Base-by-base conservation (phyloP, 2,113 vertebrate species). In the Nesospiza acunhae region DNA sequence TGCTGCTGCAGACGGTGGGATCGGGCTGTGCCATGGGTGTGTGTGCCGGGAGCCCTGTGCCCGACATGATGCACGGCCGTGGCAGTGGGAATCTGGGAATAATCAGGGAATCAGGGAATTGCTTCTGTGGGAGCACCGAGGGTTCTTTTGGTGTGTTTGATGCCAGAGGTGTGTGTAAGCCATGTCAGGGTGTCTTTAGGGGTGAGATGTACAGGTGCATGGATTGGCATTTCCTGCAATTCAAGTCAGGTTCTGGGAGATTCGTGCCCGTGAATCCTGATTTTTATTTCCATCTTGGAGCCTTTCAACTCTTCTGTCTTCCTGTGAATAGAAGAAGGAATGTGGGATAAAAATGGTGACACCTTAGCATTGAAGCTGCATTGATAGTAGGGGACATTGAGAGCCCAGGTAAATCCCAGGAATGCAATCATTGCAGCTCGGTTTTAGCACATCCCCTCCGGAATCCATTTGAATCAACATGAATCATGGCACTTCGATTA, bases 321-420 rank as follows among this genome's bases (percentile, higher is more conserved):
- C 52, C 55, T 70, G 72, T 63, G 64, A 86, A 44, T 23, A 84
- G 75, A 50, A 33, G 66, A 11, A 78, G 30, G 12, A 84, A 46
- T 1, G 3, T 64, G 37, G 30, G 68, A 70, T 89, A 89, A 95
- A 97, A 92, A 96, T 93, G 93, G 90, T 96, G 94, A 93, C 88
- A 93, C 90, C 76, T 93, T 64, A 72, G 73, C 11, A 21, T 8
- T 60, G 50, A 62, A 86, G 66, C 93, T 92, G 95, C 62, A 31
- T 68, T 49, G 86, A 8, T 84, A 76, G 69, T 59, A 78, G 90
- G 76, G 92, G 79, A 30, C 27, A 13, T 5, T 39, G 56, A 17
- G 12, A 81, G 56, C 52, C 16, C 67, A 78, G 85, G 56, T 87
- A 81, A 90, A 93, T 64, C 31, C 41, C 49, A 9, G 50, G 74